phyloP scores from a whole-genome alignment of 2,797 vertebrate species.

The Lemur catta region DNA sequence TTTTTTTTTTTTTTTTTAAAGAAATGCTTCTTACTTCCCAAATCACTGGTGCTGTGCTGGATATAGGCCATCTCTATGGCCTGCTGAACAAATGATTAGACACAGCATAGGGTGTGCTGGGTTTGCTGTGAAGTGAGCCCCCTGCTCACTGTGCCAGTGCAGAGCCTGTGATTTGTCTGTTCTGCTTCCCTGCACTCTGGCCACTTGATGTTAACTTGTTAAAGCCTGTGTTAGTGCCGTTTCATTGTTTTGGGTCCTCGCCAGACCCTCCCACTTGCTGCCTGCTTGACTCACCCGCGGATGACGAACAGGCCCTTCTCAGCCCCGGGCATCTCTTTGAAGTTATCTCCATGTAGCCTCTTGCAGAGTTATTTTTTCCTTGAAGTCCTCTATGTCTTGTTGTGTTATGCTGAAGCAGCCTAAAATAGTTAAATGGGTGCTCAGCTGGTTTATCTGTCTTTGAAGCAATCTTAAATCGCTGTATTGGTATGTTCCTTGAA shows the following conservation, averaged over 20 bases:
- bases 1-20: slow-evolving; percentile 14
- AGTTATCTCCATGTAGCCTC: background rate
- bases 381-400: background rate
- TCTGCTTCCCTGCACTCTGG: background rate
- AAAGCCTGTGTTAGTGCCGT: background rate
- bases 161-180: background rate
- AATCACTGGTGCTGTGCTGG: background rate
- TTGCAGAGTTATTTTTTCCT: background rate
- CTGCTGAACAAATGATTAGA: slow-evolving; percentile 30
- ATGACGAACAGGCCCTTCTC: background rate
- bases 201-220: background rate
- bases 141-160: background rate
- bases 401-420: background rate
- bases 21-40: slow-evolving; percentile 46
- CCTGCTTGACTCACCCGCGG: background rate
- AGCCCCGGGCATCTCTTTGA: background rate
- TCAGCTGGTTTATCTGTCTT: background rate
- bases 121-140: background rate
- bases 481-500: background rate
- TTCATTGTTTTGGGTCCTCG: background rate
- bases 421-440: background rate
- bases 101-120: background rate
- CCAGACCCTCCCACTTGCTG: background rate
- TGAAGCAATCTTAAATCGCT: background rate
- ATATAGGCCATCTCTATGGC: background rate